Conservation (phyloP, 2,797 vertebrate genomes). For the Molossus molossus region DNA sequence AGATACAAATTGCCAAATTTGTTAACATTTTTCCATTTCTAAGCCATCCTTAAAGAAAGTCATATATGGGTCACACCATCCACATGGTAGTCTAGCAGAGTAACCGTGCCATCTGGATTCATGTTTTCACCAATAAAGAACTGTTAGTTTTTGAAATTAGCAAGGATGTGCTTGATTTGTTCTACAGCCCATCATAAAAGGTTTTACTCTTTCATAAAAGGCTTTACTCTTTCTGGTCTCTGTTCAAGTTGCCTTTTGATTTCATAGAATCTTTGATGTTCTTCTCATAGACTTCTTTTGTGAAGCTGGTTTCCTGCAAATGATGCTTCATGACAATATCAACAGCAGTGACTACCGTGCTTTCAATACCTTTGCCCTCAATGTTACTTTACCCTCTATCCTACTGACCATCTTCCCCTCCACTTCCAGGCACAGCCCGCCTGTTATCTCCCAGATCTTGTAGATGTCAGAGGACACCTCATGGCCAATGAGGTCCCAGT, state of each 20-base stretch:
- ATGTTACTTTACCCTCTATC: neutral
- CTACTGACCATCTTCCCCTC: neutral
- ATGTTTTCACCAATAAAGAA: neutral
- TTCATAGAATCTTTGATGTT: neutral
- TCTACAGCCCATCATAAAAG: neutral
- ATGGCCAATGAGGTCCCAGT: neutral
- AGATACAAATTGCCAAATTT: neutral
- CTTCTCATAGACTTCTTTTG: neutral
- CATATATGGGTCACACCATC: neutral
- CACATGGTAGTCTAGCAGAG: neutral
- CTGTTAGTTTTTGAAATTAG: neutral
- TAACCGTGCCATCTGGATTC: neutral
- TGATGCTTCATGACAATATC: neutral
- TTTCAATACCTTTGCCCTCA: neutral
- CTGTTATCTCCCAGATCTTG: neutral
- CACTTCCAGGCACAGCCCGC: neutral
- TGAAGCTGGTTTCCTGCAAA: neutral
- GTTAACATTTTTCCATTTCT: neutral
- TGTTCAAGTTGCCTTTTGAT: neutral
- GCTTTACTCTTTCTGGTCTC: neutral
- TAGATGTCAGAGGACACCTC: neutral
- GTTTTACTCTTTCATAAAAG: neutral
- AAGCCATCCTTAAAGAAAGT: neutral
- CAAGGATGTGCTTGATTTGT: neutral
- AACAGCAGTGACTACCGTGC: neutral